Conservation (phyloP, 2,113 vertebrate genomes). For the Nycticorax nycticorax region DNA sequence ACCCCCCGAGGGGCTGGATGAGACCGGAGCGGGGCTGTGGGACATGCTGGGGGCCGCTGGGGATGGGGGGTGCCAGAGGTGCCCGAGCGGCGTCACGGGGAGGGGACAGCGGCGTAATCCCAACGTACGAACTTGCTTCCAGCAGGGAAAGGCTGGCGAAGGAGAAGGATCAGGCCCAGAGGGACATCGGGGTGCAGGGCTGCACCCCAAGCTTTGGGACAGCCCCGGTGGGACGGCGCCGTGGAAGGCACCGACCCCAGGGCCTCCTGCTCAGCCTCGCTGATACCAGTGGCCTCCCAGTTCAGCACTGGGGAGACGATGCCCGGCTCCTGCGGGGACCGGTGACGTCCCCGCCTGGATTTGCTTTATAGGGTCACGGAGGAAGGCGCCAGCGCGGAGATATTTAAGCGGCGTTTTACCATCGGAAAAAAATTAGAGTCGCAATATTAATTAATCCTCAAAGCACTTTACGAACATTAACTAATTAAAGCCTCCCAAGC, state of each 20-base stretch:
- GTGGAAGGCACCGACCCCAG: rapidly evolving
- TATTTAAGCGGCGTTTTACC: background rate
- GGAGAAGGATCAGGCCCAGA: background rate
- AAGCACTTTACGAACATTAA: constrained; percentile 63
- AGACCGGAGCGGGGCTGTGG: rapidly evolving
- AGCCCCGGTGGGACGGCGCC: background rate
- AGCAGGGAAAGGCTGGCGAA: background rate
- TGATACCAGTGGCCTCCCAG: background rate
- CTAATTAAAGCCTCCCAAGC: constrained; percentile 59
- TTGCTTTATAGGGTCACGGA: background rate
- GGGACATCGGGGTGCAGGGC: rapidly evolving
- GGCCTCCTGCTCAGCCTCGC: background rate
- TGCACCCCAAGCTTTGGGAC: background rate
- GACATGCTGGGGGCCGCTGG: background rate
- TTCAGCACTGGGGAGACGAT: background rate
- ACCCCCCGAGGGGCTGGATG: rapidly evolving
- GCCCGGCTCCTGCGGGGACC: background rate
- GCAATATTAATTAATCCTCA: constrained; percentile 71
- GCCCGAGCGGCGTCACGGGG: rapidly evolving
- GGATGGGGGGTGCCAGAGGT: background rate
- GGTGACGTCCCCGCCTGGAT: rapidly evolving
- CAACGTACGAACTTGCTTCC: rapidly evolving
- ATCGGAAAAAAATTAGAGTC: constrained; percentile 43
- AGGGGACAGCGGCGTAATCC: background rate
- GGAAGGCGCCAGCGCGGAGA: background rate